phyloP scores from a whole-genome alignment of 2,888 invertebrate genomes.

The Entomobrya multifasciata region DNA sequence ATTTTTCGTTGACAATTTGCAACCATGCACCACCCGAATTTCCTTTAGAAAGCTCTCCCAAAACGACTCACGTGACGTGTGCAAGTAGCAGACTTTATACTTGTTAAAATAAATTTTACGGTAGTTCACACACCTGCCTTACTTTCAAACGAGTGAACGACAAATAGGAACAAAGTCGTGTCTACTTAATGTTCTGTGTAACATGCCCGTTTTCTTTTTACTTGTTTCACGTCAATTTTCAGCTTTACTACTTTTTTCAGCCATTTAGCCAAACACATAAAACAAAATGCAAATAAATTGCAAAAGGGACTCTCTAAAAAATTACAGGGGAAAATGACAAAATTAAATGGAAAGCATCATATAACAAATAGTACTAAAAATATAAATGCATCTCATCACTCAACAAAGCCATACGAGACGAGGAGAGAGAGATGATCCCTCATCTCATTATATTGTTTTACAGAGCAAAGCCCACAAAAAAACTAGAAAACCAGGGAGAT shows the following conservation, averaged over 20 bases:
- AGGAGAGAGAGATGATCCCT: too few species aligned
- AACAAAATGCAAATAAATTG: conserved; percentile 8
- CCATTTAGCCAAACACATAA: background rate
- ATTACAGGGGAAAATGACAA: background rate
- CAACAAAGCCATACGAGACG: background rate
- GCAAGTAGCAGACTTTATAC: background rate
- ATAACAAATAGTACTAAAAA: background rate
- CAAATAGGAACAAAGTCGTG: too few species aligned
- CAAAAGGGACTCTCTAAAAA: conserved; percentile 9
- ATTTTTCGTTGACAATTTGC: too few species aligned
- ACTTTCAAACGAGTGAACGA: too few species aligned
- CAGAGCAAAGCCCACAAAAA: conserved; percentile 57
- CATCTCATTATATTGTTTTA: conserved; percentile 60
- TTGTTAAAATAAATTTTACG: conserved; percentile 38
- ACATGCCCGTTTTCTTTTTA: too few species aligned
- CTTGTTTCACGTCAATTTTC: conserved; percentile 15
- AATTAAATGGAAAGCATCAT: background rate
- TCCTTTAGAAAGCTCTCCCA: too few species aligned
- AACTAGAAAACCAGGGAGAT: background rate
- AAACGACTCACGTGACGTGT: too few species aligned
- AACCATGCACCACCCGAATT: too few species aligned
- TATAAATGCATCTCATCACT: too few species aligned
- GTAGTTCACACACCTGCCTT: conserved; percentile 28
- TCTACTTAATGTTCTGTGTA: too few species aligned
- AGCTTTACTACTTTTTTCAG: conserved; percentile 14